phyloP scores from a whole-genome alignment of 92 coral and sea anemone species.

The Ricordea florida region DNA sequence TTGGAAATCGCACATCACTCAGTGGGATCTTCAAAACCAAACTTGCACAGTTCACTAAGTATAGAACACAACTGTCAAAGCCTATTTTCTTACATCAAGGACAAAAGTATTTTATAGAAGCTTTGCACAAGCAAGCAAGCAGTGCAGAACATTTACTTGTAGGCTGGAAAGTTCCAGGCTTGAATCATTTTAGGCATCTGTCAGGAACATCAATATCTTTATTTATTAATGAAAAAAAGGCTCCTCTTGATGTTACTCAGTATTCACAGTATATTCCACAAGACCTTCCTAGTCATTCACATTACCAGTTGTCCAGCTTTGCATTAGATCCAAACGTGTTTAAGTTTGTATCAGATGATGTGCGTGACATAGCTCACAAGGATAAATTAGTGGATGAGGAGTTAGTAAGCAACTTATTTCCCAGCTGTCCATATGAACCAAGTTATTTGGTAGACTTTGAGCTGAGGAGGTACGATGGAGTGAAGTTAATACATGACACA shows the following conservation, averaged over 20 bases:
- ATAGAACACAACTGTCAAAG: slow-evolving; percentile 75
- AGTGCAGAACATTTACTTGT: slow-evolving; percentile 80
- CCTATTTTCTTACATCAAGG: slow-evolving; percentile 72
- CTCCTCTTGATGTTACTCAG: slow-evolving; percentile 74
- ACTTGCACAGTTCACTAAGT: slow-evolving; percentile 85
- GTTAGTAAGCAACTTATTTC: slow-evolving; percentile 51
- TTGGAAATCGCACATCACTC: slow-evolving; percentile 82
- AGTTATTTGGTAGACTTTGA: slow-evolving; percentile 89
- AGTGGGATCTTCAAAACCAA: slow-evolving; percentile 51
- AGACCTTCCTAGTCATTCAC: slow-evolving; percentile 80
- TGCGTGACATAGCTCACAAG: slow-evolving; percentile 34
- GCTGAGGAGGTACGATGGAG: slow-evolving; percentile 89
- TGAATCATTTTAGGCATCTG: slow-evolving; percentile 72
- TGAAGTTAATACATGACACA: slow-evolving; percentile 84
- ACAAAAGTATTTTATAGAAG: slow-evolving; percentile 87
- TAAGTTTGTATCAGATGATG: slow-evolving; percentile 63
- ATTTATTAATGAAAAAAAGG: slow-evolving; percentile 63
- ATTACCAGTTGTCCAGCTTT: slow-evolving; percentile 46
- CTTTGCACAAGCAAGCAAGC: slow-evolving; percentile 87
- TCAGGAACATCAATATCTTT: slow-evolving; percentile 82
- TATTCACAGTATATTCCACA: slow-evolving; percentile 83
- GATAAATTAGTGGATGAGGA: slow-evolving; percentile 29
- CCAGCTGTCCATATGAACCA: slow-evolving; percentile 73
- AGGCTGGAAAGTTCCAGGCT: slow-evolving; percentile 92
- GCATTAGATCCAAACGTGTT: slow-evolving; percentile 42